These are phyloP conservation scores for Bambusicola thoracicus DNA, from an alignment of 2,113 vertebrate species.

Conservation along the genomic window DNA sequence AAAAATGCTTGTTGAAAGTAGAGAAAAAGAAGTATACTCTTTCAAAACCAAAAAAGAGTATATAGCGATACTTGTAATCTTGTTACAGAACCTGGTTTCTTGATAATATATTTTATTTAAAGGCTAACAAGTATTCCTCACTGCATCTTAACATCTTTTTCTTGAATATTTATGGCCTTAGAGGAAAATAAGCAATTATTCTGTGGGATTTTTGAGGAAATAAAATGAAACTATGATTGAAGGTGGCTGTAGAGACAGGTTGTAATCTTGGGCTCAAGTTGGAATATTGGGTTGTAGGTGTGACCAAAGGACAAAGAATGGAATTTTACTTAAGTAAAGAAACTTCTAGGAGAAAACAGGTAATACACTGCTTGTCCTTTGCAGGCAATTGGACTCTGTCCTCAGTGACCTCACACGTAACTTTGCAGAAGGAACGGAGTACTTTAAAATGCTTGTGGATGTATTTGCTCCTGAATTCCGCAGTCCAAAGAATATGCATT, in stretches of 20 bases:
- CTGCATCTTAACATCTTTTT: background rate
- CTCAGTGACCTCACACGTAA: constrained; percentile 92
- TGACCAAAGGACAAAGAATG: background rate
- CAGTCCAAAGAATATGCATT: constrained; percentile 95
- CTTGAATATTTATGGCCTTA: background rate
- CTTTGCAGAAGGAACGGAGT: constrained; percentile 96
- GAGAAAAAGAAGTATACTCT: background rate
- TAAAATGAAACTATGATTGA: background rate
- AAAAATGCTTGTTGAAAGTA: background rate
- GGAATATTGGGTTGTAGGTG: rapidly evolving
- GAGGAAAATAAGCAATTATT: background rate
- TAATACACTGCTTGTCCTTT: background rate
- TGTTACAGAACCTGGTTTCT: background rate
- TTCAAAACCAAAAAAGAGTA: background rate
- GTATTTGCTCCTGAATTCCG: constrained; percentile 97
- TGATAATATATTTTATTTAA: background rate
- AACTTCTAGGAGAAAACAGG: background rate
- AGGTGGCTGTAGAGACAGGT: background rate
- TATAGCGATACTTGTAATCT: background rate
- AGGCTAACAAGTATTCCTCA: background rate
- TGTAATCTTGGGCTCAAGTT: background rate
- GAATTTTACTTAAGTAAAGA: background rate
- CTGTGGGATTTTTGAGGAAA: background rate
- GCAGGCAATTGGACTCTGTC: constrained; percentile 89
- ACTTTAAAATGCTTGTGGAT: constrained; percentile 98